Evolutionary conservation across 2,888 invertebrate genomes (phyloP), one percentile per base, ranked within the genome.

Genomic region (Meta bourneti): DNA sequence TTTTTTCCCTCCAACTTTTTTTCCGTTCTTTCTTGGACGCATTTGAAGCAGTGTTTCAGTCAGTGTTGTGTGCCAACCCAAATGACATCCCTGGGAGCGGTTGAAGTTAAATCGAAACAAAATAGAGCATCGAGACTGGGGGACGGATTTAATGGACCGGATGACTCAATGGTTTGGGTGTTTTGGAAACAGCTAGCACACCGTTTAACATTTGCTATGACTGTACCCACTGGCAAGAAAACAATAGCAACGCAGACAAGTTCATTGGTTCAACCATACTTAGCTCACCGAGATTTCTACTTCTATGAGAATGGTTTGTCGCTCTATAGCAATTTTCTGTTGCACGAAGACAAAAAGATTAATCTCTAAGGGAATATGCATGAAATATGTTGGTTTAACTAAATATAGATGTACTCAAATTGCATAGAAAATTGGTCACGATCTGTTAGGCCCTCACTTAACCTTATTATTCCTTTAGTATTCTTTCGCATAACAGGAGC

Each of bases 101-200:
- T 34, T 34, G 34, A 34, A 34, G 34, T 61, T 61, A 61, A 61
- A 61, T 61, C 61, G 61, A 61, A 61, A 61, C 61, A 61, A 61
- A 61, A 61, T 61, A 61, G 16, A 16, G 61, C 61, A 16, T 61
- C 61, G 61, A 34, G 34, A 34, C 34, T 34, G 34, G 13, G 61
- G 61, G 61, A 61, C 61, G 61, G 61, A 61, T 61, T 61, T 61
- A 61, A 61, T 61, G 61, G 61, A 61, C 61, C 61, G 61, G 61
- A 16, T 61, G 61, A 61, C 61, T 61, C 61, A 61, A 9, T 16
- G 61, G 61, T 61, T 61, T 16, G 61, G 61, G 61, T 61, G 61
- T 61, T 61, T 61, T 11, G 61, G 61, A 61, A 61, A 61, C 61
- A 61, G 61, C 61, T 16, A 61, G 16, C 61, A 61, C 5, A 16